phyloP scores from a whole-genome alignment of 1,140 invertebrate species.

The Euura saliciscinereae region DNA sequence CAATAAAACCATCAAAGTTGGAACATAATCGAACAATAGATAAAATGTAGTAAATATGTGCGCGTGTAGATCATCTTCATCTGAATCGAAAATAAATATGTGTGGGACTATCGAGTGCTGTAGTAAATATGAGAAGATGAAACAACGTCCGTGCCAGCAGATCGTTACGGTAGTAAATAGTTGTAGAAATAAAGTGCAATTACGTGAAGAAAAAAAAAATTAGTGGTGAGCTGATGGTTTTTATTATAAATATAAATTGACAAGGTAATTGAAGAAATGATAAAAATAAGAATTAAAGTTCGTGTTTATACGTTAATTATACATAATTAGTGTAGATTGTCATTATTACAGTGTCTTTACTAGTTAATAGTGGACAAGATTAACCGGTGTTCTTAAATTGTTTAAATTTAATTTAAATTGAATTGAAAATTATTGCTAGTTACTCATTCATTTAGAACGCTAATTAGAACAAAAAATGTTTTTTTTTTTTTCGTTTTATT shows the following conservation, averaged over 20 bases:
- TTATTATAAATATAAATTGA: background rate
- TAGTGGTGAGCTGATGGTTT: background rate
- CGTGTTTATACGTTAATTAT: background rate
- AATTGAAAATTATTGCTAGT: conserved; percentile 3
- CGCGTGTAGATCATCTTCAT: background rate
- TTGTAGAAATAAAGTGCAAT: background rate
- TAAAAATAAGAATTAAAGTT: background rate
- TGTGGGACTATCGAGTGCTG: background rate
- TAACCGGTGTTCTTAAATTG: background rate
- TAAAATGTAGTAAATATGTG: background rate
- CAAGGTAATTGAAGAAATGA: background rate
- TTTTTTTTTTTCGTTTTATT: background rate
- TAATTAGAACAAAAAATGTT: background rate
- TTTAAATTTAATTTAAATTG: background rate
- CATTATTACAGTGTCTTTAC: background rate
- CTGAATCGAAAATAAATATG: too few species aligned
- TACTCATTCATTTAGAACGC: background rate
- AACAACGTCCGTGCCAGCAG: background rate
- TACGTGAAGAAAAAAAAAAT: background rate
- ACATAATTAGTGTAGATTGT: background rate
- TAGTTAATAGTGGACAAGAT: background rate
- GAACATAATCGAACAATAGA: background rate
- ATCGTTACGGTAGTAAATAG: background rate
- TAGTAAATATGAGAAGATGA: background rate
- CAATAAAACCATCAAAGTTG: too few species aligned